Conservation (phyloP, 2,888 invertebrate species). For the Caenorhabditis sulstoni region DNA sequence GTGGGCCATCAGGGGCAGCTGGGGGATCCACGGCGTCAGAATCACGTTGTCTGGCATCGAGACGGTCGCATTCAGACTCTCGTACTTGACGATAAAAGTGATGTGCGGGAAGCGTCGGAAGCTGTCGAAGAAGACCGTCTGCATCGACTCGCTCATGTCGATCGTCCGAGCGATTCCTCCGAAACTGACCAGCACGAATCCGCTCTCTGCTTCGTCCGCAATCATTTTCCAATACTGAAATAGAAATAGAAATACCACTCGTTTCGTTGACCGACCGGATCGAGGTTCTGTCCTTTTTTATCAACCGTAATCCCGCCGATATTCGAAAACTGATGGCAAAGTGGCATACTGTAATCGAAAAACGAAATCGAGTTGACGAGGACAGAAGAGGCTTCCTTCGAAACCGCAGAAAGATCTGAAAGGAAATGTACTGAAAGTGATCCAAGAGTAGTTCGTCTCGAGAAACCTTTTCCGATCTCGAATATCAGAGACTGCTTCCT, state of each 20-base stretch:
- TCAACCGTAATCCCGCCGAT: slow-evolving; percentile 72
- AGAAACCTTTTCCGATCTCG: neutral
- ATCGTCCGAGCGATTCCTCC: slow-evolving; percentile 76
- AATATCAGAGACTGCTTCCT: slow-evolving; percentile 35
- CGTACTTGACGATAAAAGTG: slow-evolving; percentile 74
- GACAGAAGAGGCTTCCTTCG: slow-evolving; percentile 57
- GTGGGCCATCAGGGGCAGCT: slow-evolving; percentile 73
- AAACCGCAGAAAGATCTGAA: neutral
- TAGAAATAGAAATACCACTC: no score
- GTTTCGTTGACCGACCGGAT: no score
- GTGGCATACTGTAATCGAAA: slow-evolving; percentile 74
- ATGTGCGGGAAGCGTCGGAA: slow-evolving; percentile 70
- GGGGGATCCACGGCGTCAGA: slow-evolving; percentile 73
- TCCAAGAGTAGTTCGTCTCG: no score
- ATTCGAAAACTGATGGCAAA: slow-evolving; percentile 65
- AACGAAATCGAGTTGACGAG: slow-evolving; percentile 72
- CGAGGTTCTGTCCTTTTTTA: slow-evolving; percentile 29
- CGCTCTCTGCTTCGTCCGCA: slow-evolving; percentile 59
- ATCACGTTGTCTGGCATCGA: slow-evolving; percentile 63
- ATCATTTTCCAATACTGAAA: slow-evolving; percentile 69
- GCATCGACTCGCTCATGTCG: slow-evolving; percentile 71
- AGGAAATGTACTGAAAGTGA: neutral
- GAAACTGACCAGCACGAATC: slow-evolving; percentile 75
- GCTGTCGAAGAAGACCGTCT: slow-evolving; percentile 59
- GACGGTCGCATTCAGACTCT: slow-evolving; percentile 33